Evolutionary conservation across 1,140 invertebrate genomes (phyloP).

Genomic region (Steinernema khuongi): DNA sequence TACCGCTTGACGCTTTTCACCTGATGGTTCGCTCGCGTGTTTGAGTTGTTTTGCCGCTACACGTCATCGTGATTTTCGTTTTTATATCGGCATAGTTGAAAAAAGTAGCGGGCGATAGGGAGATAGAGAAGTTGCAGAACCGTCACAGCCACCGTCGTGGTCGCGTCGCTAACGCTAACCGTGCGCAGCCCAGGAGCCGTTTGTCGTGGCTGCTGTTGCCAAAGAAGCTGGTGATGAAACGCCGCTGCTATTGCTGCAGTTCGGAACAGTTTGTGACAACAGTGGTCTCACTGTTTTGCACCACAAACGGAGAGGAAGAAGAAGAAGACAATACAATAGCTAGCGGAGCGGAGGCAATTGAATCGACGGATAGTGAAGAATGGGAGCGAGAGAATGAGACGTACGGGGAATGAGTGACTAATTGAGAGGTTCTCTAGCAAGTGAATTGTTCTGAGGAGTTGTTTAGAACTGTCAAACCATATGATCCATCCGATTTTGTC

Average conservation of each 20-base stretch:
- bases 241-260: neutral
- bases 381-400: too few species aligned
- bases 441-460: too few species aligned
- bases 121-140: neutral
- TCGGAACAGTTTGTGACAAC: neutral
- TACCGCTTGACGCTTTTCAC: neutral
- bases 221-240: neutral
- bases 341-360: too few species aligned
- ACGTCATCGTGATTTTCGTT: neutral
- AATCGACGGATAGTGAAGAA: too few species aligned
- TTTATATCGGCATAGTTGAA: neutral
- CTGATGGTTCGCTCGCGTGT: neutral
- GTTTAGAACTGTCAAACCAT: too few species aligned
- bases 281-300: neutral
- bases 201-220: neutral
- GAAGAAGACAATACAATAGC: too few species aligned
- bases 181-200: too few species aligned
- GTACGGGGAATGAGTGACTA: too few species aligned
- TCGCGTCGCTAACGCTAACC: neutral
- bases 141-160: conserved; percentile 1
- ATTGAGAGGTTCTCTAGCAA: too few species aligned
- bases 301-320: neutral
- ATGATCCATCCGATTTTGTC: too few species aligned
- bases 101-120: neutral
- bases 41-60: conserved; percentile 7